Evolutionary conservation across 2,113 vertebrate species (phyloP).

Genomic region (Arizona elegans): DNA sequence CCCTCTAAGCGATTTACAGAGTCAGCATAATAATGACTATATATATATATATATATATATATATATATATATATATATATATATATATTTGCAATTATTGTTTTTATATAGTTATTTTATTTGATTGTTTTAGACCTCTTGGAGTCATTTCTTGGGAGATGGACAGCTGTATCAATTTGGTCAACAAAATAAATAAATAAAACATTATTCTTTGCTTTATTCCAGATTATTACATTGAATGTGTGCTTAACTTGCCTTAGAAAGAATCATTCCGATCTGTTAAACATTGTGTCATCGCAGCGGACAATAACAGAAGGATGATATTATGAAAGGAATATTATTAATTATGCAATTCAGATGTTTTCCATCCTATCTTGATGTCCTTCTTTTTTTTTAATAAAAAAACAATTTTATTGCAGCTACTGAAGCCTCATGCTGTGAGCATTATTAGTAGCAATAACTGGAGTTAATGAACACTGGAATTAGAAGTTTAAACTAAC

Average conservation of each 20-base stretch:
- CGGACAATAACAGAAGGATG: slow-evolving; percentile 56
- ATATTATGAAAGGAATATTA: slow-evolving; percentile 51
- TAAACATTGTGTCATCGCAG: slow-evolving; percentile 51
- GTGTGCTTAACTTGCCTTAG: slow-evolving; percentile 32
- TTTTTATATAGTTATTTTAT: too few species aligned
- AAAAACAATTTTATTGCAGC: not conserved
- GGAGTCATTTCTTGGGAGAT: too few species aligned
- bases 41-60: too few species aligned
- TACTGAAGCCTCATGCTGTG: not conserved
- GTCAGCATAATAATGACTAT: too few species aligned
- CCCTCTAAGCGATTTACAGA: too few species aligned
- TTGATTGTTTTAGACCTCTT: too few species aligned
- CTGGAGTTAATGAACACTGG: slow-evolving; percentile 4
- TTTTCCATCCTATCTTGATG: not conserved
- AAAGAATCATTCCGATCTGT: slow-evolving; percentile 51
- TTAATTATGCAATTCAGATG: not conserved
- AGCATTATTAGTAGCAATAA: not conserved
- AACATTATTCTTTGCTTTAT: slow-evolving; percentile 45
- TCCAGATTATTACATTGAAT: slow-evolving; percentile 37
- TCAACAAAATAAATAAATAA: not conserved
- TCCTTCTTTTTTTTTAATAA: slow-evolving; percentile 1
- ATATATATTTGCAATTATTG: too few species aligned
- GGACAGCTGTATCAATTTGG: too few species aligned
- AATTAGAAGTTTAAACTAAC: not conserved
- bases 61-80: too few species aligned